Evolutionary conservation across 2,888 invertebrate genomes (phyloP).

Genomic region (Idaea biselata): DNA sequence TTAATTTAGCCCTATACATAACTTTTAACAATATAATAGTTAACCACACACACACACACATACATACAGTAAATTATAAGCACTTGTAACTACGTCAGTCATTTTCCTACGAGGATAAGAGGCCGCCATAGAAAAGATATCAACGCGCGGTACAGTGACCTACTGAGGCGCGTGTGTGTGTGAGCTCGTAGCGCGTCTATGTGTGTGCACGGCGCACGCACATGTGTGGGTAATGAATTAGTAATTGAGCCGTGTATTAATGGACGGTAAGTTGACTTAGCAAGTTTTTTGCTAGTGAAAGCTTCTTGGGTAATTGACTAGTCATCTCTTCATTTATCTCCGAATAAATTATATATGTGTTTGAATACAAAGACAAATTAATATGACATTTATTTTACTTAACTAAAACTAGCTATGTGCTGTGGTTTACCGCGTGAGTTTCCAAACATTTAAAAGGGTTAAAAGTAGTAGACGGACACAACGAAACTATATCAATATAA

Average conservation of each 20-base stretch:
- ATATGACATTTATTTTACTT: no score
- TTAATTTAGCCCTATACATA: not conserved
- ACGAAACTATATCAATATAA: no score
- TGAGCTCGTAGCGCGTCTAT: slow-evolving; percentile 15
- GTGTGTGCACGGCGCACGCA: slow-evolving; percentile 6
- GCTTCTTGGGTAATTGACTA: slow-evolving; percentile 5
- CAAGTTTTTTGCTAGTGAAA: slow-evolving; percentile 27
- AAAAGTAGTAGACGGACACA: no score
- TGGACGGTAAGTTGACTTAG: slow-evolving; percentile 15
- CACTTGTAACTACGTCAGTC: not conserved
- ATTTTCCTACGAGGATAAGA: not conserved
- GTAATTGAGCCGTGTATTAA: slow-evolving; percentile 30
- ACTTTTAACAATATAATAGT: slow-evolving; percentile 5
- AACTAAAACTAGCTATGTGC: no score
- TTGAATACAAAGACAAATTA: no score
- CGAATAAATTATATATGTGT: no score
- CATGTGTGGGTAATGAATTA: slow-evolving; percentile 26
- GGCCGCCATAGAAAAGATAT: slow-evolving; percentile 48
- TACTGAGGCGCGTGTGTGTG: slow-evolving; percentile 32
- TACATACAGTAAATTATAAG: not conserved
- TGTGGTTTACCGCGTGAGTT: no score
- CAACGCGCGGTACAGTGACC: slow-evolving; percentile 54
- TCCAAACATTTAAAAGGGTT: no score
- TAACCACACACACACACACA: not conserved
- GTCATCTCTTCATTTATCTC: not conserved